Evolutionary conservation across 1,140 invertebrate species (phyloP), one percentile per base, ranked within the genome.

Genomic region (Procambarus clarkii): DNA sequence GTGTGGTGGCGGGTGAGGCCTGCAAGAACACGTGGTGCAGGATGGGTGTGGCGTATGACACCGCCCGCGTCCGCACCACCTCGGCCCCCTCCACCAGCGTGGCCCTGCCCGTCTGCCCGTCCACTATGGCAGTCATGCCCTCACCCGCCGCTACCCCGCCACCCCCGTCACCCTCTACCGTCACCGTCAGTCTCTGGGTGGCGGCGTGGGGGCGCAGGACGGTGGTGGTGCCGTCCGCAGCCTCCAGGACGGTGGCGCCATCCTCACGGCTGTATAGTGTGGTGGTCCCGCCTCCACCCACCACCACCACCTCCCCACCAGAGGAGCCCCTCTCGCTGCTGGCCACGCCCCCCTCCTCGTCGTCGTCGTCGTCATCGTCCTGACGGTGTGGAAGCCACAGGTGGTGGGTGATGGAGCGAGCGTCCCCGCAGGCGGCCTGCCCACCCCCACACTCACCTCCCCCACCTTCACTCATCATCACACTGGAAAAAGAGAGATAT

Each of bases 31-130:
- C 90, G 54, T 93, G 90, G 86, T 92, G 92, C 58, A 93, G 77
- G 83, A 93, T 93, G 82, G 92, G 92, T n/a, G 92, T 93, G 48
- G 92, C 92, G 81, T 93, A 93, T 34, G 92, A 93, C 82, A 93
- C 92, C 5, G 88, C 92, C 24, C 76, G 83, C 15, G 92, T 92
- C 46, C 90, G 77, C 24, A 93, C 92, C 50, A 93, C 92, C 78
- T 93, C 92, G 60, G 92, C 90, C 15, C 92, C 92, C 77, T 92
- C 90, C 60, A 93, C 89, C 21, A 93, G 74, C 0, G 90, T 93
- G 48, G 90, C 90, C 71, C 90, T 93, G 64, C 88, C 92, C 21
- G 90, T 64, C 46, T 85, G 87, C 7, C 77, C 82, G 78, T 92
- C 92, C 78, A 92, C 92, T 15, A 92, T 92, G 58, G 92, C 92